phyloP scores from a whole-genome alignment of 2,888 invertebrate genomes.

The Phymatocera aterrima region DNA sequence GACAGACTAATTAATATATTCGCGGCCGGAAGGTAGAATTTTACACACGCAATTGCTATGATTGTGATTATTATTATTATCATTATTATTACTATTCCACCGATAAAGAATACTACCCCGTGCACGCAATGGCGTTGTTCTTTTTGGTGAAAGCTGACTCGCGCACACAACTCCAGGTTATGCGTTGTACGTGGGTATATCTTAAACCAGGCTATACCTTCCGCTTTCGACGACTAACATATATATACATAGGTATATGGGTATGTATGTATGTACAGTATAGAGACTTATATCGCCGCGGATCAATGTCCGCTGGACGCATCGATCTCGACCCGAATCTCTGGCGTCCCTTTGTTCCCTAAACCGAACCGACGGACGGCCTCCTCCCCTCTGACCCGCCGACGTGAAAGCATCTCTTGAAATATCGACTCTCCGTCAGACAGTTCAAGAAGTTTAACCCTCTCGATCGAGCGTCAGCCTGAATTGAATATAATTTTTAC shows the following conservation, averaged over 20 bases:
- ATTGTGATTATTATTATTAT: no score
- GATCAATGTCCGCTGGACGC: slow-evolving; percentile 41
- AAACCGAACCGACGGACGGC: not conserved
- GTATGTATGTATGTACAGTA: no score
- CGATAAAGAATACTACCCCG: no score
- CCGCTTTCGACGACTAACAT: not conserved
- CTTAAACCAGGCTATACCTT: no score
- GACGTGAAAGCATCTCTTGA: slow-evolving; percentile 12
- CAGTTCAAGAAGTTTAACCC: slow-evolving; percentile 38
- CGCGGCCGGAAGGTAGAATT: not conserved
- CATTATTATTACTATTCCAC: no score
- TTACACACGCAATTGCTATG: no score
- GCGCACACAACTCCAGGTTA: not conserved
- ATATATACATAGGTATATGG: no score
- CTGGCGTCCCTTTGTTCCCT: slow-evolving; percentile 29
- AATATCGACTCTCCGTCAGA: slow-evolving; percentile 31
- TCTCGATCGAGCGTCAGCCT: slow-evolving; percentile 27
- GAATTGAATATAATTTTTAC: not conserved
- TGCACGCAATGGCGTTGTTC: not conserved
- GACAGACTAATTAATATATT: not conserved
- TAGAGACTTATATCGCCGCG: slow-evolving; percentile 24
- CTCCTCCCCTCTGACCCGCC: slow-evolving; percentile 1
- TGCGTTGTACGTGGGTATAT: no score
- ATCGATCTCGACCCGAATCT: slow-evolving; percentile 35
- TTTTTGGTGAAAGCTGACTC: not conserved